Percentiles rank a stretch among this genome's conserved stretches.
phyloP scores from a whole-genome alignment of 2,888 invertebrate genomes.

The Spisula solida region DNA sequence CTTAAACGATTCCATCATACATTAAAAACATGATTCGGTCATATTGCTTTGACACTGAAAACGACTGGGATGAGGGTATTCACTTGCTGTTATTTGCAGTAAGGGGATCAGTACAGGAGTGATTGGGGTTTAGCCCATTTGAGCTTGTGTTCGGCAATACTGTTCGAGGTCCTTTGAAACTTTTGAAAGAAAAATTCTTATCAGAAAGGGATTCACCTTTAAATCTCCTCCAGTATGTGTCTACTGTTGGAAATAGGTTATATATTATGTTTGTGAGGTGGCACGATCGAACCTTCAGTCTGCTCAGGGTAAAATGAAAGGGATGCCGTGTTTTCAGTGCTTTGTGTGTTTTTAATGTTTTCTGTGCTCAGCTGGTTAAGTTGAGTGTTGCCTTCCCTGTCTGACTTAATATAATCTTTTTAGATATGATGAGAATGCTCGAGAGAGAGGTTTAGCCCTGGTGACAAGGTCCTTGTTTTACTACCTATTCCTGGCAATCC shows the following conservation, averaged over 20 bases:
- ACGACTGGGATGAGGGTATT: conserved; percentile 61
- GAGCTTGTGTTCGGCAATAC: conserved; percentile 53
- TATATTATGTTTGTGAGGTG: conserved; percentile 49
- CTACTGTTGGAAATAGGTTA: conserved; percentile 46
- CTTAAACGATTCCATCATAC: conserved; percentile 62
- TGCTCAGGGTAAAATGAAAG: too few species aligned
- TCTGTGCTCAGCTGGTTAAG: too few species aligned
- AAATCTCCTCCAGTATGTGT: too few species aligned
- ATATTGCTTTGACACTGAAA: conserved; percentile 60
- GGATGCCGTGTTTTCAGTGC: too few species aligned
- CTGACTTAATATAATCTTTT: too few species aligned
- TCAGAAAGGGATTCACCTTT: too few species aligned
- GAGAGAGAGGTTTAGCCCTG: conserved; percentile 57
- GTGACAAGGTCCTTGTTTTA: conserved; percentile 58
- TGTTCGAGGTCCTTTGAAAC: conserved; percentile 53
- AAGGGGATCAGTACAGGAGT: conserved; percentile 65
- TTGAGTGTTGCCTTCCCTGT: too few species aligned
- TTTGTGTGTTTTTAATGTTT: too few species aligned
- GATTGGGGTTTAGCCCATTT: conserved; percentile 56
- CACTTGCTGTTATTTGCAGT: too few species aligned
- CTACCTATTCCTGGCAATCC: conserved; percentile 64
- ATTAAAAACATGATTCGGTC: conserved; percentile 54
- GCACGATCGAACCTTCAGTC: too few species aligned
- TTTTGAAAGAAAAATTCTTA: conserved; percentile 42
- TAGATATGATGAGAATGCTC: conserved; percentile 56